Evolutionary conservation across 2,113 vertebrate genomes (phyloP).

Genomic region (Fregata magnificens): DNA sequence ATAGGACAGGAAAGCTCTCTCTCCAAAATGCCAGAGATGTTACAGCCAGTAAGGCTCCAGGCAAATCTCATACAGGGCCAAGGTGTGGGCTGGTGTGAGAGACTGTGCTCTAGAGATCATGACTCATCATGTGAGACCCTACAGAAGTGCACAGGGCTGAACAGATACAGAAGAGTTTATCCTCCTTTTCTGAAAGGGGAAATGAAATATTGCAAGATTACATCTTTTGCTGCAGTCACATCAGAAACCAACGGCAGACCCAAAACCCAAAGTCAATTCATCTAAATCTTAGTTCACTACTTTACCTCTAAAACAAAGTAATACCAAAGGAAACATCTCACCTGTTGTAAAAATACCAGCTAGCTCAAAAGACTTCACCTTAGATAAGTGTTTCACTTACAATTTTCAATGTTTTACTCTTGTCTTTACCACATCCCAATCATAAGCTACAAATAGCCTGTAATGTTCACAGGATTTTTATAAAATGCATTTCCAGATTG

Average conservation of each 20-base stretch:
- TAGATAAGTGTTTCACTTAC: not conserved
- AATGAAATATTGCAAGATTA: not conserved
- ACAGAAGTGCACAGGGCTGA: not conserved
- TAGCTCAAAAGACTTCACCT: not conserved
- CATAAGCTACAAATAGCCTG: not conserved
- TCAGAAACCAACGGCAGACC: not conserved
- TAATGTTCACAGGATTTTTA: not conserved
- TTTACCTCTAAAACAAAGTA: not conserved
- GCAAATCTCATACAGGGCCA: not conserved
- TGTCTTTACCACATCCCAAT: not conserved
- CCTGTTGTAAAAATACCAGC: not conserved
- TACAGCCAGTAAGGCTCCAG: not conserved
- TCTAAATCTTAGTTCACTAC: not conserved
- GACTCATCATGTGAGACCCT: not conserved
- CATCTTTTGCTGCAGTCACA: not conserved
- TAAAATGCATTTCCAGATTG: not conserved
- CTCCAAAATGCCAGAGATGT: not conserved
- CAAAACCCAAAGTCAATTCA: not conserved
- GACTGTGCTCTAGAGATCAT: rapidly evolving
- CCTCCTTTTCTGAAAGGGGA: not conserved
- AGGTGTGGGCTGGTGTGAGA: not conserved
- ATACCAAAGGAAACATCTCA: not conserved
- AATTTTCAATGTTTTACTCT: not conserved
- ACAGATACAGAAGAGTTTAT: not conserved
- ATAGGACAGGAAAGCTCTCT: not conserved